Percentiles rank a stretch among this genome's conserved stretches.
Evolutionary conservation across 2,113 vertebrate species (phyloP).

Genomic region (Hypocryptadius cinnamomeus): DNA sequence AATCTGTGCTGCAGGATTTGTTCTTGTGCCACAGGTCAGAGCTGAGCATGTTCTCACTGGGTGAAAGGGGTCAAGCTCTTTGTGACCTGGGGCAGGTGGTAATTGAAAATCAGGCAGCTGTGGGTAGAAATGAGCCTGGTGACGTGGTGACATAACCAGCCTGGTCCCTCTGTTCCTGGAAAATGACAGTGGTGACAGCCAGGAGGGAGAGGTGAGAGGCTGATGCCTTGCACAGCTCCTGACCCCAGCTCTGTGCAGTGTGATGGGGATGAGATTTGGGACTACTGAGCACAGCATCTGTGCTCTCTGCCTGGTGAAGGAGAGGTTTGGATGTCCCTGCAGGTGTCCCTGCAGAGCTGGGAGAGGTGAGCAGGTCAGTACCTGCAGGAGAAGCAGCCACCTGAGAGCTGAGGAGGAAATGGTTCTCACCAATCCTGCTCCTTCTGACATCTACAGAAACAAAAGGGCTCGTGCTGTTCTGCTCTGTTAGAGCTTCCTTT

Average conservation of each 20-base stretch:
- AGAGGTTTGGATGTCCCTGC: neutral
- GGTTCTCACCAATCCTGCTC: neutral
- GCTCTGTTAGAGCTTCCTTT: neutral
- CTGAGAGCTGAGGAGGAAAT: neutral
- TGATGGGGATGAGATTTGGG: neutral
- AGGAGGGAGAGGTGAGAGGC: neutral
- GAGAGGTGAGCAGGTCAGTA: neutral
- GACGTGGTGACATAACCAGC: neutral
- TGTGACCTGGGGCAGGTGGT: neutral
- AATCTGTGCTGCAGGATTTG: neutral
- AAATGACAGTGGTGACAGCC: neutral
- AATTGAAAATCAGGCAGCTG: neutral
- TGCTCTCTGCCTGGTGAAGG: neutral
- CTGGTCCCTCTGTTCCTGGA: neutral
- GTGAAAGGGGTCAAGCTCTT: neutral
- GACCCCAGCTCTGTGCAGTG: rapidly evolving
- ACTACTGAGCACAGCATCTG: neutral
- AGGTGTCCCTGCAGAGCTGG: neutral
- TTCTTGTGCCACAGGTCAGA: neutral
- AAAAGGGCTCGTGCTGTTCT: neutral
- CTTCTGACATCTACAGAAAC: neutral
- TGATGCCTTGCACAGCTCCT: neutral
- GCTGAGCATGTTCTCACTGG: rapidly evolving
- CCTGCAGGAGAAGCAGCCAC: neutral
- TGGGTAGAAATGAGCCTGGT: neutral